Percentiles rank a stretch among this genome's conserved stretches.
These are phyloP conservation scores for Microctonus aethiopoides DNA, from an alignment of 2,888 invertebrate species.

Conservation along the genomic window DNA sequence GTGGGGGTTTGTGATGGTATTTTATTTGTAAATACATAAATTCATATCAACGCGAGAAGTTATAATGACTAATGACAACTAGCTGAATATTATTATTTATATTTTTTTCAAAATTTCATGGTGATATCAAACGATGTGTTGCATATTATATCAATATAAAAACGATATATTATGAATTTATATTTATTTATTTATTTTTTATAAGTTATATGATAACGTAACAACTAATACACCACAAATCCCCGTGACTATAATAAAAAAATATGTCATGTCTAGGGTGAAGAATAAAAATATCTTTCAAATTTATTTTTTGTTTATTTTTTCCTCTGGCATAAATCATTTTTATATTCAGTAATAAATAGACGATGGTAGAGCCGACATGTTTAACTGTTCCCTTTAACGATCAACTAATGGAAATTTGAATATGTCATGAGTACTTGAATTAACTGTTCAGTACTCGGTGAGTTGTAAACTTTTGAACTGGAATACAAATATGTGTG, in stretches of 20 bases:
- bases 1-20: background rate
- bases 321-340: background rate
- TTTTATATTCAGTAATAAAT: background rate
- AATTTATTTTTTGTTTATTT: background rate
- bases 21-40: background rate
- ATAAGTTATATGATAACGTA: too few species aligned
- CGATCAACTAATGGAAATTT: background rate
- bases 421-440: background rate
- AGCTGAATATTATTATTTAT: too few species aligned
- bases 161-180: too few species aligned
- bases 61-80: too few species aligned
- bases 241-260: too few species aligned
- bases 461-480: slow-evolving; percentile 15
- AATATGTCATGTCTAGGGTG: too few species aligned
- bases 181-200: too few species aligned
- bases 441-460: background rate
- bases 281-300: too few species aligned
- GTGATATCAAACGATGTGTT: too few species aligned
- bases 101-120: too few species aligned
- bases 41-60: background rate
- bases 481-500: slow-evolving; percentile 15
- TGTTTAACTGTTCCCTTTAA: background rate
- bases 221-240: too few species aligned
- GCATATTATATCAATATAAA: too few species aligned
- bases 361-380: background rate